These are phyloP conservation scores for Nycticryphes semicollaris DNA, from an alignment of 2,113 vertebrate genomes.

Conservation along the genomic window DNA sequence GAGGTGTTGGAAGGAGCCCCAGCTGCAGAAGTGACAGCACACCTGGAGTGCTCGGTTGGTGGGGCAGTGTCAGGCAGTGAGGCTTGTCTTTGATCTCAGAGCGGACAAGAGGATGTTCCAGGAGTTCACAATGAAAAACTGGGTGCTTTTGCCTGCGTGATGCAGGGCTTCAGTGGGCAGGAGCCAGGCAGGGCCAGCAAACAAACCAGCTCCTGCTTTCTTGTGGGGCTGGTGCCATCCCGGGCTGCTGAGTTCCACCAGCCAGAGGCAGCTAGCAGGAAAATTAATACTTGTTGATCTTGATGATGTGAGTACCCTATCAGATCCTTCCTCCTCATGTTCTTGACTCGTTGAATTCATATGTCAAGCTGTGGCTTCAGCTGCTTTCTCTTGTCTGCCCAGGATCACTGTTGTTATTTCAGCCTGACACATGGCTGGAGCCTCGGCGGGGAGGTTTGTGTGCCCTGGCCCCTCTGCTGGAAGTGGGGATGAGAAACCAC, in stretches of 20 bases:
- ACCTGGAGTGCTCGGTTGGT: not conserved
- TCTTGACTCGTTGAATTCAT: not conserved
- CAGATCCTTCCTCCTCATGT: not conserved
- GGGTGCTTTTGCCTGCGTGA: not conserved
- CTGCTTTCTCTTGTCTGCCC: not conserved
- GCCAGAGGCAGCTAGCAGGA: not conserved
- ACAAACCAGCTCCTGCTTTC: not conserved
- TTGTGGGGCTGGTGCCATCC: not conserved
- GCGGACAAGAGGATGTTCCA: not conserved
- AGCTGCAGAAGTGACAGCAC: not conserved
- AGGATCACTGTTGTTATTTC: accelerated
- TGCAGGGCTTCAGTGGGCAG: not conserved
- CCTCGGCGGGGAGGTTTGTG: not conserved
- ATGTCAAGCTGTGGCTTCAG: not conserved
- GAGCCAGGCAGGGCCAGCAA: not conserved
- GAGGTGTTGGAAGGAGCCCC: not conserved
- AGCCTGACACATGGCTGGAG: accelerated
- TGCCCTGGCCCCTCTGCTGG: not conserved
- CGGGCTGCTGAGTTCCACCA: not conserved
- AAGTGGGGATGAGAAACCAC: not conserved
- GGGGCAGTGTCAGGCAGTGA: not conserved
- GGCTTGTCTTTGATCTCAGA: not conserved
- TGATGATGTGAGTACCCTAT: not conserved
- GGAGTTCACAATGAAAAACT: not conserved
- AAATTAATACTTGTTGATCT: not conserved